Conservation (phyloP, 2,888 invertebrate species). For the Pandemis corylana region DNA sequence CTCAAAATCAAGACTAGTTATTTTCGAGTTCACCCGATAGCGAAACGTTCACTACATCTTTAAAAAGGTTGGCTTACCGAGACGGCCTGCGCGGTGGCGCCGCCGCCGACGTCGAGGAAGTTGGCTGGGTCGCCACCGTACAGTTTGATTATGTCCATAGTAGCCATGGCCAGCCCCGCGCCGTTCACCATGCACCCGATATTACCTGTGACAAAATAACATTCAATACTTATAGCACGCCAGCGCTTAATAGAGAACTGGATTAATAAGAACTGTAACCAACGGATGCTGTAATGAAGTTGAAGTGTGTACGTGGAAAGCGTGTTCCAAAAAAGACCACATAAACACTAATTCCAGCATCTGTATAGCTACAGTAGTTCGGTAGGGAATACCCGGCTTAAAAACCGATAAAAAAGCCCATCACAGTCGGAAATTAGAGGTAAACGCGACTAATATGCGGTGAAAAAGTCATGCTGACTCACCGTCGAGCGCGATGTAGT, state of each 20-base stretch:
- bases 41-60: no score
- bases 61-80: slow-evolving; percentile 86
- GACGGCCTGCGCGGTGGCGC: slow-evolving; percentile 95
- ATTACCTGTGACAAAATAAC: slow-evolving; percentile 74
- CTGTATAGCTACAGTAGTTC: no score
- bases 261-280: no score
- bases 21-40: no score
- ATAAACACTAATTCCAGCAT: no score
- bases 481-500: slow-evolving; percentile 98
- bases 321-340: no score
- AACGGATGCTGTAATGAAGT: no score
- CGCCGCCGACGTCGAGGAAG: slow-evolving; percentile 98
- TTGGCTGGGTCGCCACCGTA: slow-evolving; percentile 98
- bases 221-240: background rate
- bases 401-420: no score
- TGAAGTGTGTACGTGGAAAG: no score
- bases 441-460: background rate
- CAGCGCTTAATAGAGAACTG: background rate
- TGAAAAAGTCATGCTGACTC: slow-evolving; percentile 48
- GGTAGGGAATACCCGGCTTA: no score
- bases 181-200: slow-evolving; percentile 99
- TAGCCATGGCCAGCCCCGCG: slow-evolving; percentile 98
- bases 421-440: no score
- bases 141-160: slow-evolving; percentile 98
- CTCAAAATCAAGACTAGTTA: no score